Conservation (phyloP, 2,797 vertebrate species). For the Enteromius trimaculatus region DNA sequence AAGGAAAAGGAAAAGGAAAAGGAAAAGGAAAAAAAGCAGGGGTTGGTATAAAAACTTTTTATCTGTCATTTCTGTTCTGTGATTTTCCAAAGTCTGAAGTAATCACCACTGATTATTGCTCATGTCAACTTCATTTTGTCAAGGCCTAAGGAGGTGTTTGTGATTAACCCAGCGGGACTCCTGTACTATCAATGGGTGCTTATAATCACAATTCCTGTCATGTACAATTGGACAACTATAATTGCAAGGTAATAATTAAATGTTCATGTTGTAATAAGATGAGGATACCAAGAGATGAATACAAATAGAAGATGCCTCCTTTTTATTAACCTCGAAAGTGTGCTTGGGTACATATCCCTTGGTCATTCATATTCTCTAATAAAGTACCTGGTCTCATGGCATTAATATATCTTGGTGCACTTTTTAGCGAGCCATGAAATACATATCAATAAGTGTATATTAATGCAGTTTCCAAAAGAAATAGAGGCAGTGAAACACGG, state of each 20-base stretch:
- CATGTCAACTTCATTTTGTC: conserved; percentile 32
- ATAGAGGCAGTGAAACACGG: too few species aligned
- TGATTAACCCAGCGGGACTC: conserved; percentile 91
- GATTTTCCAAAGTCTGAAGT: conserved; percentile 8
- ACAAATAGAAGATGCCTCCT: background rate
- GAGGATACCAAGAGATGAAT: background rate
- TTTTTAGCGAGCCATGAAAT: too few species aligned
- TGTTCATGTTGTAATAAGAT: conserved; percentile 1
- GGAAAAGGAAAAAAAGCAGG: conserved; percentile 71
- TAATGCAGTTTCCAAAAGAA: too few species aligned
- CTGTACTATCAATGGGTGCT: conserved; percentile 95
- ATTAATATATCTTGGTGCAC: too few species aligned
- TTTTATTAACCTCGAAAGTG: conserved; percentile 4
- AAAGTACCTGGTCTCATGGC: too few species aligned
- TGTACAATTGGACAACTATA: conserved; percentile 98
- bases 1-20: conserved; percentile 68
- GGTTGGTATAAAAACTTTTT: conserved; percentile 34
- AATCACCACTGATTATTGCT: conserved; percentile 8
- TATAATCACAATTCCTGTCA: conserved; percentile 91
- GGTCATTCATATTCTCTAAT: background rate
- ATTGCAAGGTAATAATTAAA: conserved; percentile 86
- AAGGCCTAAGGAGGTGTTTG: conserved; percentile 82
- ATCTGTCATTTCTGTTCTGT: background rate
- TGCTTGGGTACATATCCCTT: background rate
- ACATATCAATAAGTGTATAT: too few species aligned